Conservation (phyloP, 1,140 invertebrate genomes). For the Penaeus chinensis region DNA sequence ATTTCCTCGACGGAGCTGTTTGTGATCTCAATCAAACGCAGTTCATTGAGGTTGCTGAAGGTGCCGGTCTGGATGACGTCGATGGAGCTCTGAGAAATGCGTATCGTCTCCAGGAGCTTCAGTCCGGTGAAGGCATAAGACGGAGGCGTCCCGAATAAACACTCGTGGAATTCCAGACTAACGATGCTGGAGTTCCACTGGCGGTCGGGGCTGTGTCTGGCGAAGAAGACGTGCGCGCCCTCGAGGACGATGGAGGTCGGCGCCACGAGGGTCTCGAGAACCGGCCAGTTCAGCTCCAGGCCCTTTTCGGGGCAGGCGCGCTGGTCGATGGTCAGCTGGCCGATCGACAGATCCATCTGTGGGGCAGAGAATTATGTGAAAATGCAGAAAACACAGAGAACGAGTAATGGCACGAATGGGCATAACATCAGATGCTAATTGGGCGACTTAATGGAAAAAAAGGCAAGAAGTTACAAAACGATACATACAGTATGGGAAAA, state of each 20-base stretch:
- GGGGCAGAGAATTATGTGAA: neutral
- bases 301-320: slow-evolving; percentile 19
- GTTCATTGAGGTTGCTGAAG: slow-evolving; percentile 30
- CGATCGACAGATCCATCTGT: slow-evolving; percentile 31
- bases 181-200: slow-evolving; percentile 43
- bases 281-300: slow-evolving; percentile 49
- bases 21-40: slow-evolving; percentile 40
- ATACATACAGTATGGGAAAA: too few species aligned
- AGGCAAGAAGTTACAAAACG: too few species aligned
- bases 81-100: slow-evolving; percentile 35
- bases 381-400: too few species aligned
- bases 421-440: too few species aligned
- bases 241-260: slow-evolving; percentile 31
- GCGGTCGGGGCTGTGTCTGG: neutral
- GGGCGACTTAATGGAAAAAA: too few species aligned
- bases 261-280: slow-evolving; percentile 45
- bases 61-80: slow-evolving; percentile 20
- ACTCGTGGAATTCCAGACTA: slow-evolving; percentile 39
- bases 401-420: too few species aligned
- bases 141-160: slow-evolving; percentile 29
- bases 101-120: slow-evolving; percentile 35
- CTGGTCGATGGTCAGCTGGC: slow-evolving; percentile 53
- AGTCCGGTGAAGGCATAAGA: slow-evolving; percentile 46
- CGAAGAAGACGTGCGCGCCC: slow-evolving; percentile 42
- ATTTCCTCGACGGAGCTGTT: slow-evolving; percentile 42